A percentile compares a stretch with the other conserved stretches of the same genome.
These are phyloP conservation scores for Remorina albescens DNA, from an alignment of 2,797 vertebrate species.

Conservation along the genomic window DNA sequence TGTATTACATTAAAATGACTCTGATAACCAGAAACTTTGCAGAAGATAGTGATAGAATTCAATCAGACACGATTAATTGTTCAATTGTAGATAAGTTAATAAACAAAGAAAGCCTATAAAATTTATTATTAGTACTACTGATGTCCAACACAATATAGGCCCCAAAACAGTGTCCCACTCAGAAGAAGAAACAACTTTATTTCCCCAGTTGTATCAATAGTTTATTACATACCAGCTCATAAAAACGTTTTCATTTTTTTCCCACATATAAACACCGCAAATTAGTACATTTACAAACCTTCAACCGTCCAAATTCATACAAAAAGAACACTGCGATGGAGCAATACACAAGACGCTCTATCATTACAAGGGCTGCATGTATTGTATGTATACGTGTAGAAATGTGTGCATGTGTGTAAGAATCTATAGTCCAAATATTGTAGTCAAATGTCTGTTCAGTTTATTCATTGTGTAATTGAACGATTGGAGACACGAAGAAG, in stretches of 20 bases:
- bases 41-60: no score
- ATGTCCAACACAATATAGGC: no score
- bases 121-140: no score
- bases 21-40: no score
- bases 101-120: no score
- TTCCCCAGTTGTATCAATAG: conserved; percentile 72
- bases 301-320: conserved; percentile 77
- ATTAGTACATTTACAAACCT: conserved; percentile 84
- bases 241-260: conserved; percentile 78
- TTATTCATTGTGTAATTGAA: conserved; percentile 34
- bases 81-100: no score
- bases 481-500: conserved; percentile 59
- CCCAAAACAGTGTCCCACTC: neutral
- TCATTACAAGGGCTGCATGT: conserved; percentile 69
- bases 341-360: conserved; percentile 70
- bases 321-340: conserved; percentile 76
- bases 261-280: conserved; percentile 85
- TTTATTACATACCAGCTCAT: conserved; percentile 84
- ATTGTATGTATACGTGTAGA: conserved; percentile 38
- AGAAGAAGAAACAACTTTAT: neutral
- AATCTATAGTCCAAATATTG: conserved; percentile 56
- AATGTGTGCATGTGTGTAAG: conserved; percentile 40
- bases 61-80: no score
- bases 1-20: no score
- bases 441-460: conserved; percentile 42